Conservation (phyloP, 1,140 invertebrate species). For the Cotesia chilonis region DNA sequence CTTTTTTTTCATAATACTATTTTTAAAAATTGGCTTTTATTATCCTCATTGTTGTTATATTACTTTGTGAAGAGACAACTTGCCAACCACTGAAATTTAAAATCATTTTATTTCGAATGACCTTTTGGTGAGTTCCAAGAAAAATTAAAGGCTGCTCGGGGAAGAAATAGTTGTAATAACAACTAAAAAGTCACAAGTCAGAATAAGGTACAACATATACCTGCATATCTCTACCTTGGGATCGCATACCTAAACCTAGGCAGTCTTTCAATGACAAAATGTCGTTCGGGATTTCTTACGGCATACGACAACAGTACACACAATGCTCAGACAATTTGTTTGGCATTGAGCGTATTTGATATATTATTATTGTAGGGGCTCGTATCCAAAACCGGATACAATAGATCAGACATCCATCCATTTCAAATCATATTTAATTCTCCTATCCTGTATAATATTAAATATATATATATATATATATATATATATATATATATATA, state of each 20-base stretch:
- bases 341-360: background rate
- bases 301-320: background rate
- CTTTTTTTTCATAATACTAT: no score
- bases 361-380: background rate
- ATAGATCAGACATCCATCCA: background rate
- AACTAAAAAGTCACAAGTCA: no score
- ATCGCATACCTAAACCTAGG: background rate
- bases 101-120: background rate
- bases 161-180: background rate
- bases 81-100: background rate
- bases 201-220: no score
- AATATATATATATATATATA: no score
- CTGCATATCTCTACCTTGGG: no score
- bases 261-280: background rate
- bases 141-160: background rate
- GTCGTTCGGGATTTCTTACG: background rate
- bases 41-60: no score
- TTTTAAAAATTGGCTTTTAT: no score
- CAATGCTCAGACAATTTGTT: slow-evolving; percentile 5
- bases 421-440: background rate
- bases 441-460: no score
- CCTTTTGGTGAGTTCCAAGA: slow-evolving; percentile 6
- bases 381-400: background rate
- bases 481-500: no score
- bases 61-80: background rate